These are phyloP conservation scores for Argyresthia goedartella DNA, from an alignment of 2,888 invertebrate species.

Conservation along the genomic window DNA sequence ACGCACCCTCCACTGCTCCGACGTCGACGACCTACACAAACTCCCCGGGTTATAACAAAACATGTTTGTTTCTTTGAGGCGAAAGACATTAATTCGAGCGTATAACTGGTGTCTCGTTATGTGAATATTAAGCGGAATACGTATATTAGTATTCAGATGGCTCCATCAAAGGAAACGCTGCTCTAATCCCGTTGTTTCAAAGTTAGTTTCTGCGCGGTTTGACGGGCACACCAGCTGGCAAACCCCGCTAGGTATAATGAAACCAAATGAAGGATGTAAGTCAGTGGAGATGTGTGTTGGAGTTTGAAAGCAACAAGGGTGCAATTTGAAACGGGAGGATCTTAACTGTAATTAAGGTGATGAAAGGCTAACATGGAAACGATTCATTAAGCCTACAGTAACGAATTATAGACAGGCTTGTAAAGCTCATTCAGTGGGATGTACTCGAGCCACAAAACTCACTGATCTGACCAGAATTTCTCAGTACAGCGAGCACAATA, in stretches of 20 bases:
- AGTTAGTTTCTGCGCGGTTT: conserved; percentile 13
- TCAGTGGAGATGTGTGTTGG: not conserved
- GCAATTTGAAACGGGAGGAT: not conserved
- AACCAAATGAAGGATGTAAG: conserved; percentile 18
- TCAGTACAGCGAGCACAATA: no score
- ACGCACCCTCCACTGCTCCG: conserved; percentile 3
- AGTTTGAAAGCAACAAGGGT: not conserved
- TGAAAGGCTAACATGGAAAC: not conserved
- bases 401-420: no score
- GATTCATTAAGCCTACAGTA: no score
- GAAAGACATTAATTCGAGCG: conserved; percentile 26
- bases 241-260: conserved; percentile 6
- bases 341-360: not conserved
- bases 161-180: not conserved
- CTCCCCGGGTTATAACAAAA: conserved; percentile 8
- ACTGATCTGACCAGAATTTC: no score
- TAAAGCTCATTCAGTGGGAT: no score
- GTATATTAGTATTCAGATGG: not conserved
- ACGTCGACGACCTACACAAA: conserved; percentile 6
- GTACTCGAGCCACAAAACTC: no score
- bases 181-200: conserved; percentile 11
- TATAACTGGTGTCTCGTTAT: conserved; percentile 26
- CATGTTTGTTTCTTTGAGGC: conserved; percentile 14
- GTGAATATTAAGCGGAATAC: conserved; percentile 18
- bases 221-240: conserved; percentile 6